A percentile compares a stretch with the other conserved stretches of the same genome.
These are phyloP conservation scores for Tubulanus polymorphus DNA, from an alignment of 2,888 invertebrate species.

Conservation along the genomic window DNA sequence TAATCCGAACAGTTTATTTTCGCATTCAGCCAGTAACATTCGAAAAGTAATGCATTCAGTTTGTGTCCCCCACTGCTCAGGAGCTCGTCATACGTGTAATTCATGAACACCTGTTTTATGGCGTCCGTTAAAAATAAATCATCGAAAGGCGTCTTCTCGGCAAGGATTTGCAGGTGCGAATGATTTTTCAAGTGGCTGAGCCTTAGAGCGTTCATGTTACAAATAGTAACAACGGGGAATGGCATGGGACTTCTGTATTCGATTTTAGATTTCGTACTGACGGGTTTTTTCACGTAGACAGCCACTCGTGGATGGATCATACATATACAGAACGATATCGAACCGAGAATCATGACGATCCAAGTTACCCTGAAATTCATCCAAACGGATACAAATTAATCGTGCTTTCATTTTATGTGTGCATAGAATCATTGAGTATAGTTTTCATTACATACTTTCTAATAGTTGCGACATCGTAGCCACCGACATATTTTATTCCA, in stretches of 20 bases:
- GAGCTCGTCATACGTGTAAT: not conserved
- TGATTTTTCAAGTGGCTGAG: not conserved
- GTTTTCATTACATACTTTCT: too few relatives aligned
- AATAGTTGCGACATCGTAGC: too few relatives aligned
- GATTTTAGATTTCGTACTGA: not conserved
- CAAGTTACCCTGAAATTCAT: not conserved
- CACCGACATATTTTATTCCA: not conserved
- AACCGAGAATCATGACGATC: not conserved
- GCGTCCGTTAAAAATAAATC: not conserved
- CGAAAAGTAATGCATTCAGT: not conserved
- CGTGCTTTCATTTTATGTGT: too few relatives aligned
- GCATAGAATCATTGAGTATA: too few relatives aligned
- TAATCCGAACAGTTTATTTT: not conserved
- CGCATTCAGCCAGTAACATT: not conserved
- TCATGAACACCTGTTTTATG: not conserved
- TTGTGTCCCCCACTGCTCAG: not conserved
- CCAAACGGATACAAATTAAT: too few relatives aligned
- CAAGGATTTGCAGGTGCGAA: not conserved
- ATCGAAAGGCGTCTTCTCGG: too few relatives aligned
- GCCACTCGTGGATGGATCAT: not conserved
- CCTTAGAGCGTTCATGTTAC: not conserved
- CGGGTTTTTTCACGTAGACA: not conserved
- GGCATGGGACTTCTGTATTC: not conserved
- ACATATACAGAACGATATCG: not conserved
- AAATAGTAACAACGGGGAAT: not conserved